phyloP scores from a whole-genome alignment of 1,140 invertebrate species.

The Caenorhabditis inopinata region DNA sequence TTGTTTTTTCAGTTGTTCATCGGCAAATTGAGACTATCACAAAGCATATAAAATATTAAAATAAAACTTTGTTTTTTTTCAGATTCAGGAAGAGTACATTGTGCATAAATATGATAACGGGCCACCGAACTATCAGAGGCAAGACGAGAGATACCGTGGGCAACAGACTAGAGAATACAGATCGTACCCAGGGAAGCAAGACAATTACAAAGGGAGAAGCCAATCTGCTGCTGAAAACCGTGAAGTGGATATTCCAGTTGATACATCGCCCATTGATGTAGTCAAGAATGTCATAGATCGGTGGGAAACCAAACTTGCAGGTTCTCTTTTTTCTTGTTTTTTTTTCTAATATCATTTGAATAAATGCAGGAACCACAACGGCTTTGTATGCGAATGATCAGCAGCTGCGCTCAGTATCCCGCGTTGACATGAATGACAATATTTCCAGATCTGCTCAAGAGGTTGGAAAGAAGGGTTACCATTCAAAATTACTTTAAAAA shows the following conservation, averaged over 20 bases:
- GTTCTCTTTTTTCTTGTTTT: too few species aligned
- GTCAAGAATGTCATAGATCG: conserved; percentile 8
- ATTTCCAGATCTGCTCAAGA: background rate
- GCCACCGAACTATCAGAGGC: background rate
- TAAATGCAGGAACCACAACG: background rate
- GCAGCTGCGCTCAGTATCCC: background rate
- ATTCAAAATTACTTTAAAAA: background rate
- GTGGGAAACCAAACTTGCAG: conserved; percentile 17
- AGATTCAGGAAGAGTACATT: background rate
- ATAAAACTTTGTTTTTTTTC: background rate
- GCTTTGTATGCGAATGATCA: background rate
- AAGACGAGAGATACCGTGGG: background rate
- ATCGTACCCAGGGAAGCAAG: background rate
- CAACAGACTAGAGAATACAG: background rate
- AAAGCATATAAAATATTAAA: too few species aligned
- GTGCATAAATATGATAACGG: background rate
- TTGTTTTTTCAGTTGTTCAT: background rate
- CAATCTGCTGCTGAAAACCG: background rate
- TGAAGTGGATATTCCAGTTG: background rate
- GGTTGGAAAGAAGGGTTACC: background rate
- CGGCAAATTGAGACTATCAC: too few species aligned
- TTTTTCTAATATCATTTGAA: too few species aligned
- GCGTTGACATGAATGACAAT: conserved; percentile 11
- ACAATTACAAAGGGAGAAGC: background rate
- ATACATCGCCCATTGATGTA: conserved; percentile 29